Evolutionary conservation across 2,888 invertebrate species (phyloP).

Genomic region (Chrysolina haemoptera): DNA sequence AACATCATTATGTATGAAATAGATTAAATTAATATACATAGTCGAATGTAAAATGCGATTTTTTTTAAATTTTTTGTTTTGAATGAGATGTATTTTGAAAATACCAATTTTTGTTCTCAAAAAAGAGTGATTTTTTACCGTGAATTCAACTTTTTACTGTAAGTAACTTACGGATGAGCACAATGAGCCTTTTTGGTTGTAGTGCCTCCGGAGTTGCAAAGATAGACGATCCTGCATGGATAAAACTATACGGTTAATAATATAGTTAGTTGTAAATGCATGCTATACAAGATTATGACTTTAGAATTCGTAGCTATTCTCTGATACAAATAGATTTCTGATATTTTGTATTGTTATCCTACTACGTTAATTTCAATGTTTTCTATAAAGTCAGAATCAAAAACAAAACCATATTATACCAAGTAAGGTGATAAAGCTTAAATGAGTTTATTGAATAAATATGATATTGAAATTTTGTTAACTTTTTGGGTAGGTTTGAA

Average conservation of each 20-base stretch:
- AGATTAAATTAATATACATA: background rate
- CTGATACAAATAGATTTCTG: background rate
- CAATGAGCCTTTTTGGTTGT: too few relatives aligned
- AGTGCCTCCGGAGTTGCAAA: too few relatives aligned
- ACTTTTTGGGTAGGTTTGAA: background rate
- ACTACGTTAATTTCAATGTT: background rate
- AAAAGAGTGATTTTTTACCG: conserved; percentile 59
- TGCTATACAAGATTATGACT: too few relatives aligned
- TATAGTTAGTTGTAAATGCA: background rate
- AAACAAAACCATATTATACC: background rate
- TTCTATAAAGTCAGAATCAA: background rate
- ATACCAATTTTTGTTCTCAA: conserved; percentile 52
- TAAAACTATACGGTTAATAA: background rate
- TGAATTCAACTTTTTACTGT: conserved; percentile 36
- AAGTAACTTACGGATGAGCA: conserved; percentile 36
- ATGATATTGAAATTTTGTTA: conserved; percentile 6
- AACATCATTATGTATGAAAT: conserved; percentile 9
- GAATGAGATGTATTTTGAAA: conserved; percentile 37
- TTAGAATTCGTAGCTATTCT: too few relatives aligned
- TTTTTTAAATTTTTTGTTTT: background rate
- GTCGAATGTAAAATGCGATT: background rate
- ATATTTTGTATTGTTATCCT: background rate
- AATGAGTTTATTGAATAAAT: background rate
- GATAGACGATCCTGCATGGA: too few relatives aligned
- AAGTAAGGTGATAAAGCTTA: background rate